Conservation (phyloP, 2,113 vertebrate species). For the Sarotherodon lohbergeri region DNA sequence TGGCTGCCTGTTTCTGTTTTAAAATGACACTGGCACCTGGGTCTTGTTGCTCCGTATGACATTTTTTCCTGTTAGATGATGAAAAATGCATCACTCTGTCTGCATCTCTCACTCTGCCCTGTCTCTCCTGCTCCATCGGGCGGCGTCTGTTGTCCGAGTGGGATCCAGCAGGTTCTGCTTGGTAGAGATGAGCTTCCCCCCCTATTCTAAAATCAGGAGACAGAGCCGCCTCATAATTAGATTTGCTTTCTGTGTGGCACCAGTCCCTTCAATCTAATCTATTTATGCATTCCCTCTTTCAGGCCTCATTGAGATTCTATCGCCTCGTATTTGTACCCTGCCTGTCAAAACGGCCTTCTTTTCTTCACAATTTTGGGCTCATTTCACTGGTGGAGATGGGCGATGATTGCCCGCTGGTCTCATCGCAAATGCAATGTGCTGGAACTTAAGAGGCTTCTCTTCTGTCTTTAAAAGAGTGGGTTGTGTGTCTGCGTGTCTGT, state of each 20-base stretch:
- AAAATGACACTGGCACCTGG: slow-evolving; percentile 26
- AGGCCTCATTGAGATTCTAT: slow-evolving; percentile 77
- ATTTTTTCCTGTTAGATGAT: slow-evolving; percentile 24
- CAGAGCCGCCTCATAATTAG: slow-evolving; percentile 69
- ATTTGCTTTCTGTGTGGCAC: slow-evolving; percentile 72
- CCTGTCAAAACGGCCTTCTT: slow-evolving; percentile 72
- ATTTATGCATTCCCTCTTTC: slow-evolving; percentile 73
- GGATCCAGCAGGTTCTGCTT: slow-evolving; percentile 54
- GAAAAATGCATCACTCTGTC: slow-evolving; percentile 26
- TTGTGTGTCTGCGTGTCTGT: neutral
- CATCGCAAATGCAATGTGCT: slow-evolving; percentile 62
- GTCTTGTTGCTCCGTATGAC: slow-evolving; percentile 5
- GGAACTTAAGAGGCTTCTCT: slow-evolving; percentile 64
- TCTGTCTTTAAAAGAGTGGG: slow-evolving; percentile 25
- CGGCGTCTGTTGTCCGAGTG: slow-evolving; percentile 43
- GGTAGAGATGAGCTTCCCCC: slow-evolving; percentile 58
- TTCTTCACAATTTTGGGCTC: slow-evolving; percentile 68
- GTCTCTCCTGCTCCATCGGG: slow-evolving; percentile 14
- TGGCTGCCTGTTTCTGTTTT: slow-evolving; percentile 15
- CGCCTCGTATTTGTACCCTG: slow-evolving; percentile 70
- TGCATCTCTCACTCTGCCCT: neutral
- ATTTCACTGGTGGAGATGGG: slow-evolving; percentile 67
- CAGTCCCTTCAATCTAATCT: slow-evolving; percentile 74
- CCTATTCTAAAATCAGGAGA: slow-evolving; percentile 60
- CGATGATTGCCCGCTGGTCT: slow-evolving; percentile 66